A percentile compares a stretch with the other conserved stretches of the same genome.
Conservation (phyloP, 2,113 vertebrate species). For the Verasper variegatus region DNA sequence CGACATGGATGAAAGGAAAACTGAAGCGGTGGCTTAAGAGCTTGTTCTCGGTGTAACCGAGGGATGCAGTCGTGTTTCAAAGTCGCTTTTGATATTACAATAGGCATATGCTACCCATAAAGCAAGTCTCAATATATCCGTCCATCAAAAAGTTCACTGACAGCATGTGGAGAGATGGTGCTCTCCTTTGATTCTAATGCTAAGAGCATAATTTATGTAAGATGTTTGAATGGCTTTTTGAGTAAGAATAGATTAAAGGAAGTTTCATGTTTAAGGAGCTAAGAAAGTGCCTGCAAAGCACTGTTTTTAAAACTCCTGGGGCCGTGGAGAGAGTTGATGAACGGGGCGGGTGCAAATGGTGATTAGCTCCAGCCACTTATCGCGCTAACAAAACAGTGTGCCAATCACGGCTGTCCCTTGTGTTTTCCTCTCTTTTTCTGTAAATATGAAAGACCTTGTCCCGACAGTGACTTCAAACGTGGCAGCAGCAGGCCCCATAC, state of each 20-base stretch:
- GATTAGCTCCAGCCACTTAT: slow-evolving; percentile 73
- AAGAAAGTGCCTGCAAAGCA: slow-evolving; percentile 76
- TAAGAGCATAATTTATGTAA: slow-evolving; percentile 87
- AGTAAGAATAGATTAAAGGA: slow-evolving; percentile 84
- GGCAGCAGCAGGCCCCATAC: slow-evolving; percentile 73
- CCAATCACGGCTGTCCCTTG: slow-evolving; percentile 74
- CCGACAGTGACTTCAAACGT: slow-evolving; percentile 78
- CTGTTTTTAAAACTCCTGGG: slow-evolving; percentile 73
- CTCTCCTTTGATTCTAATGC: slow-evolving; percentile 84
- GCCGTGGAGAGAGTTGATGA: slow-evolving; percentile 71
- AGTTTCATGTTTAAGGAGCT: slow-evolving; percentile 72
- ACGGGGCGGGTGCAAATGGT: slow-evolving; percentile 58
- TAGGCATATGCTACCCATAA: slow-evolving; percentile 69
- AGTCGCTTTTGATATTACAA: slow-evolving; percentile 64
- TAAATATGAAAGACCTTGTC: slow-evolving; percentile 82
- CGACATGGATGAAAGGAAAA: slow-evolving; percentile 9
- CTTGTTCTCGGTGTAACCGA: slow-evolving; percentile 31
- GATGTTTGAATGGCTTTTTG: slow-evolving; percentile 83
- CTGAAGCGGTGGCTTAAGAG: slow-evolving; percentile 10
- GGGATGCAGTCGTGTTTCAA: slow-evolving; percentile 51
- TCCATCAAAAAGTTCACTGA: slow-evolving; percentile 79
- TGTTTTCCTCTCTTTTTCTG: slow-evolving; percentile 69
- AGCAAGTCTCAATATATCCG: slow-evolving; percentile 67
- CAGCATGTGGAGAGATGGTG: slow-evolving; percentile 69
- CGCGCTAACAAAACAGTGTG: slow-evolving; percentile 74